Evolutionary conservation across 1,140 invertebrate species (phyloP).

Genomic region (Linepithema humile): DNA sequence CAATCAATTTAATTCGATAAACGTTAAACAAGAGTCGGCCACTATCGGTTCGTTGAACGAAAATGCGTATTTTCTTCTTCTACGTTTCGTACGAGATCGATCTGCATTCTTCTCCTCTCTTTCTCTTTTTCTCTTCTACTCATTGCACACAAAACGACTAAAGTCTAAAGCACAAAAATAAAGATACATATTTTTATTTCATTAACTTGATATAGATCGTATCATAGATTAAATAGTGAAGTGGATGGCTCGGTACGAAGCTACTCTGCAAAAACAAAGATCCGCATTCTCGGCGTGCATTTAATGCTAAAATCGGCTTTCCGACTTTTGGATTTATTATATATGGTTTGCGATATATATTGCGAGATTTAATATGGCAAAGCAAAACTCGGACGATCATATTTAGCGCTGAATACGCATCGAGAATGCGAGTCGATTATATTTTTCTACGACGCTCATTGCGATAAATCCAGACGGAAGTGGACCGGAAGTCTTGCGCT

Average conservation of each 20-base stretch:
- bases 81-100: background rate
- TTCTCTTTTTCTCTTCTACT: background rate
- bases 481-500: background rate
- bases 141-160: constrained; percentile 62
- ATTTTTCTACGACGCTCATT: background rate
- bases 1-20: constrained; percentile 10
- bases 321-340: background rate
- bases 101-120: background rate
- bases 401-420: background rate
- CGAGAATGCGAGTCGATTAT: background rate
- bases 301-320: background rate
- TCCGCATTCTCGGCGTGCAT: background rate
- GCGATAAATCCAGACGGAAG: background rate
- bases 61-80: background rate
- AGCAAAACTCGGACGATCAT: background rate
- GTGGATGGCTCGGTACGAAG: background rate
- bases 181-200: background rate
- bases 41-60: background rate
- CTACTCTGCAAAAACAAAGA: background rate
- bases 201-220: background rate
- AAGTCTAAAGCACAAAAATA: background rate
- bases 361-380: background rate
- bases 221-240: background rate
- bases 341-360: background rate
- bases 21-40: background rate